These are phyloP conservation scores for Anthopleura xanthogrammica DNA, from an alignment of 92 coral and sea anemone genomes.

Conservation along the genomic window DNA sequence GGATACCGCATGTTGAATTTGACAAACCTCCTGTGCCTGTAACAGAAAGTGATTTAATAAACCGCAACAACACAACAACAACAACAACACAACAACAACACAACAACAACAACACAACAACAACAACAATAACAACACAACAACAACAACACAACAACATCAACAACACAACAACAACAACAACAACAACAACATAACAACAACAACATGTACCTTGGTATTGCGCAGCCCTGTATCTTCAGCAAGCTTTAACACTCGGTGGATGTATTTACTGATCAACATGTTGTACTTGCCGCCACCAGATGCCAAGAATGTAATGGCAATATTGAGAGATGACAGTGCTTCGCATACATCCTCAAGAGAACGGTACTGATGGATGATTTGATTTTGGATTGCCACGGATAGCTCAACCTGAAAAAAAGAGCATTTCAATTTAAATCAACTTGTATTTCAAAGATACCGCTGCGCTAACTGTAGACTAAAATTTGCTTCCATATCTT, in stretches of 20 bases:
- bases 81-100: too few relatives aligned
- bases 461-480: background rate
- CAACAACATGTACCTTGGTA: background rate
- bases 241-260: constrained; percentile 15
- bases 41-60: background rate
- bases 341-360: constrained; percentile 48
- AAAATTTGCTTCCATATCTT: too few relatives aligned
- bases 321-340: constrained; percentile 46
- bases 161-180: too few relatives aligned
- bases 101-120: too few relatives aligned
- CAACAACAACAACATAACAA: too few relatives aligned
- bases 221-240: constrained; percentile 22
- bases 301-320: constrained; percentile 49
- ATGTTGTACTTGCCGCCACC: constrained; percentile 55
- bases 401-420: constrained; percentile 18
- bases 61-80: background rate
- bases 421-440: background rate
- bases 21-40: constrained; percentile 58
- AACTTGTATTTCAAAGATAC: background rate
- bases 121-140: too few relatives aligned
- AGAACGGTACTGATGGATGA: constrained; percentile 20
- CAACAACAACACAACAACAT: too few relatives aligned
- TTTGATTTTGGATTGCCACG: constrained; percentile 22
- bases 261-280: constrained; percentile 45
- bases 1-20: constrained; percentile 50